Evolutionary conservation across 2,888 invertebrate genomes (phyloP), one percentile per base, ranked within the genome.

Genomic region (Drymonia ruficornis): DNA sequence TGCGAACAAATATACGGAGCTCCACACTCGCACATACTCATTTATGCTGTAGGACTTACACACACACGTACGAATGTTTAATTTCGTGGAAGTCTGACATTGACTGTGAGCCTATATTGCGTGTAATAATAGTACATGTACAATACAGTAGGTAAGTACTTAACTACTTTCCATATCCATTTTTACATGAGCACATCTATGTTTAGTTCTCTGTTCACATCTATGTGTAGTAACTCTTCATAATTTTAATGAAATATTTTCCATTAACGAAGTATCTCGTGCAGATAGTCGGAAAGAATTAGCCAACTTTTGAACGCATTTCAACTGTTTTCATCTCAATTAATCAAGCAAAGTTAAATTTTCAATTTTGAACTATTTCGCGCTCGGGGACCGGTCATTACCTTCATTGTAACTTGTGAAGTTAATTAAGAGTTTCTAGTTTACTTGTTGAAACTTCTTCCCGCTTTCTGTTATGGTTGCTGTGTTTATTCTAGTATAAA

Each of bases 371-470:
- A 63, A 64, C 51, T 61, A 59, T 55, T 60, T 51, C 50, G 56
- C 47, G 52, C 56, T 53, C 50, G 55, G 62, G 40, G 53, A 42
- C 47, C 48, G 50, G 50, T 64, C 65, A 69, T 76, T 72, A 71
- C 57, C 71, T 63, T 59, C 60, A 70, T 68, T 74, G 68, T 67
- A 70, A 67, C 62, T 56, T 60, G 45, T 56, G 49, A 62, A 75
- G 69, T 72, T 76, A 72, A 76, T 76, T 76, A 76, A 71, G 73
- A 76, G 58, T 74, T 76, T 60, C 49, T 67, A 72, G 63, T 76
- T 64, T 55, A 57, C 56, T 57, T 67, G 66, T 54, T 61, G 55
- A 61, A 76, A 63, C 70, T 68, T 55, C 49, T 62, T 58, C 58
- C 49, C 53, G 45, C 53, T 51, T 56, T 45, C 54, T 43, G 23